These are phyloP conservation scores for Patiria pectinifera DNA, from an alignment of 53 echinoderm and acorn worm species.

Conservation along the genomic window DNA sequence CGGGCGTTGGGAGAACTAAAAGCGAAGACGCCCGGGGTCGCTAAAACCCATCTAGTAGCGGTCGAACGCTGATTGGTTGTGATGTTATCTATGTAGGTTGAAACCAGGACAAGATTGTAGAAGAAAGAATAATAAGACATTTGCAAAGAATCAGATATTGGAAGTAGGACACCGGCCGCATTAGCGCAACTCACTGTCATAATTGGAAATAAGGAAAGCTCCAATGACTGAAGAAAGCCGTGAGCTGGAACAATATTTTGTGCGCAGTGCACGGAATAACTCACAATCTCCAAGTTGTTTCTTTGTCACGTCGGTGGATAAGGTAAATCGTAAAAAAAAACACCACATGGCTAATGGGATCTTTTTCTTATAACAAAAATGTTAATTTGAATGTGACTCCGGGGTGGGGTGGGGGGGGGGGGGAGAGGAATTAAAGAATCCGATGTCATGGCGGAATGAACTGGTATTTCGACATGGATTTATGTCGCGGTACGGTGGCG, in stretches of 20 bases:
- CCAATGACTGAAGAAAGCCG: background rate
- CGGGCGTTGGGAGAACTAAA: constrained; percentile 50
- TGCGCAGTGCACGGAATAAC: background rate
- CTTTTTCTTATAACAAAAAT: too few relatives aligned
- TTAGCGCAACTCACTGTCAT: background rate
- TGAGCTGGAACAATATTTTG: background rate
- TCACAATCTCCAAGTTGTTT: background rate
- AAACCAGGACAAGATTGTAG: constrained; percentile 20
- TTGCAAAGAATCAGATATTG: constrained; percentile 28
- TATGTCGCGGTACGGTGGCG: background rate
- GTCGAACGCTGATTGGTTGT: constrained; percentile 32
- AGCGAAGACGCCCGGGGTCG: constrained; percentile 41
- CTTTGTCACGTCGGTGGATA: too few relatives aligned
- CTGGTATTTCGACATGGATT: background rate
- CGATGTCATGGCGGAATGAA: background rate
- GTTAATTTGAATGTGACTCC: too few relatives aligned
- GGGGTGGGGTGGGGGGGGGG: too few relatives aligned
- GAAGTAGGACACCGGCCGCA: constrained; percentile 52
- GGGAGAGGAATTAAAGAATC: too few relatives aligned
- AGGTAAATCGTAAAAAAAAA: too few relatives aligned
- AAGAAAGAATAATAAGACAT: background rate
- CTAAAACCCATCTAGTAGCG: constrained; percentile 19
- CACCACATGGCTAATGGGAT: too few relatives aligned
- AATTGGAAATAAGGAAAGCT: background rate
- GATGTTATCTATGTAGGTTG: constrained; percentile 62